Conservation (phyloP, 2,797 vertebrate genomes). For the Channallabes apus region DNA sequence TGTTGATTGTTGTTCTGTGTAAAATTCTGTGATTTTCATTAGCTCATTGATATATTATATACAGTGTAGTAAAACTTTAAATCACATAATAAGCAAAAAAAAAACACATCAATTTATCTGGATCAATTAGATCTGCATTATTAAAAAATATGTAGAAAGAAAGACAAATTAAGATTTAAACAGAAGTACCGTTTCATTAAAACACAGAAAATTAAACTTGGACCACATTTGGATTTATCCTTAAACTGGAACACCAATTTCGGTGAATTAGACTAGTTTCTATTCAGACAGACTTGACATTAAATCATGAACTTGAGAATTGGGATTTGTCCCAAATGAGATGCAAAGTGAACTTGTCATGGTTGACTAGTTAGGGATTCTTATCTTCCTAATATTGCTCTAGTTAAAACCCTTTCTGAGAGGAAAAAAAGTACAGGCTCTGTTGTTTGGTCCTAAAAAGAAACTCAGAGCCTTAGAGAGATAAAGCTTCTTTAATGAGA, state of each 20-base stretch:
- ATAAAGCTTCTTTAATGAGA: neutral
- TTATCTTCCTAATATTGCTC: neutral
- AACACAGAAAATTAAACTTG: neutral
- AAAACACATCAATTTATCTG: neutral
- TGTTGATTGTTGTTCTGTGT: constrained; percentile 37
- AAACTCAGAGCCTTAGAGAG: neutral
- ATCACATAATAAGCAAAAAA: neutral
- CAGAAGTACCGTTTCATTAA: neutral
- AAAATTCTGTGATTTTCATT: neutral
- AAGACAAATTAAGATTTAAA: neutral
- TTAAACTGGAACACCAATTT: neutral
- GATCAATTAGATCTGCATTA: neutral
- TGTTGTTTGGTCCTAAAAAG: neutral
- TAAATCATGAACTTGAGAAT: neutral
- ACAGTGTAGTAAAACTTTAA: neutral
- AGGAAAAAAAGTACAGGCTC: neutral
- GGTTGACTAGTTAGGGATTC: neutral
- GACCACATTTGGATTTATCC: neutral
- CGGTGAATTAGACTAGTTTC: neutral
- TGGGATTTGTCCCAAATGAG: neutral
- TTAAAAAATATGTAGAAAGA: neutral
- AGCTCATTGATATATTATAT: neutral
- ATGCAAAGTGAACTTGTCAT: neutral
- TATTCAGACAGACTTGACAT: neutral
- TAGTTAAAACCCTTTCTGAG: neutral